Conservation (phyloP, 2,888 invertebrate genomes). For the Pristionchus japonicus region DNA sequence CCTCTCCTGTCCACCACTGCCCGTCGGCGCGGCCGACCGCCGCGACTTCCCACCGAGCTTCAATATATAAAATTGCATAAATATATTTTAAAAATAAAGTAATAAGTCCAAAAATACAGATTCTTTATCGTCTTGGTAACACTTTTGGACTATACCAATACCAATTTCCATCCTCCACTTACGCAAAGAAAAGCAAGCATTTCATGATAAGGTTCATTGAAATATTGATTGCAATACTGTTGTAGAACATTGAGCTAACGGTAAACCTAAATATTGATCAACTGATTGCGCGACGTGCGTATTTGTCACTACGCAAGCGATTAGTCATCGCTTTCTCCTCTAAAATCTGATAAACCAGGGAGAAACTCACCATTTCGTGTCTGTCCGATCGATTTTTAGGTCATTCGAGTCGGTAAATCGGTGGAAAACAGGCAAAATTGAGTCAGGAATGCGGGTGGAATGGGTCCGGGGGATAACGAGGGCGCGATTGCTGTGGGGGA, state of each 20-base stretch:
- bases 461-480: no score
- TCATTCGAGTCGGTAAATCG: not conserved
- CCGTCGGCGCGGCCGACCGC: constrained; percentile 54
- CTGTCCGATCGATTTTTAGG: not conserved
- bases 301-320: not conserved
- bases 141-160: no score
- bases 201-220: no score
- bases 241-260: not conserved
- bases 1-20: constrained; percentile 64
- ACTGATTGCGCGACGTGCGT: not conserved
- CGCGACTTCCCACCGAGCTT: constrained; percentile 65
- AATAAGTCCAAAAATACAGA: no score
- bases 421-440: not conserved
- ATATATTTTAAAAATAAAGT: not conserved
- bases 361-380: constrained; percentile 10
- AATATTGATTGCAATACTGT: no score
- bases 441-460: not conserved
- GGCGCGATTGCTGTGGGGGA: not conserved
- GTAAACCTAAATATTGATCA: not conserved
- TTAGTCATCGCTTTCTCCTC: not conserved
- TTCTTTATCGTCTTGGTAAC: no score
- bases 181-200: no score
- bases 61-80: not conserved
- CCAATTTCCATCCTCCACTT: no score
- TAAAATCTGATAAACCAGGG: not conserved